phyloP scores from a whole-genome alignment of 2,113 vertebrate species.

The Aphyosemion australe region DNA sequence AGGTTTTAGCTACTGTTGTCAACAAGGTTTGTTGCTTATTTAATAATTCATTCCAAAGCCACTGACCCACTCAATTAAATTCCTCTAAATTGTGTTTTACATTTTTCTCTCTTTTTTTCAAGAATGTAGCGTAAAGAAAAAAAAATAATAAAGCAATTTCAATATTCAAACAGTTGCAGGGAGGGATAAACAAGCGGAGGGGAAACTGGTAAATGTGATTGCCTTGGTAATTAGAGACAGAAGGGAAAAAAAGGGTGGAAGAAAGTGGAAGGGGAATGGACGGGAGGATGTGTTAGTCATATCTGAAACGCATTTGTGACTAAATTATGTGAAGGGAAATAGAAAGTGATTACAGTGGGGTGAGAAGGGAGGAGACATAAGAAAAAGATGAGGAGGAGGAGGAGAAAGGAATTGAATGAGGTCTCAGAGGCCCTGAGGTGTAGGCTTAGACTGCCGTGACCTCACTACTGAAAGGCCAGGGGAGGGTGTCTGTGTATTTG shows the following conservation, averaged over 20 bases:
- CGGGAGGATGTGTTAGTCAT: constrained; percentile 69
- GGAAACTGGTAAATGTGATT: constrained; percentile 71
- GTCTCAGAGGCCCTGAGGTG: constrained; percentile 59
- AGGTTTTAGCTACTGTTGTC: constrained; percentile 54
- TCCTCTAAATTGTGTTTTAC: constrained; percentile 49
- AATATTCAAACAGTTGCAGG: constrained; percentile 68
- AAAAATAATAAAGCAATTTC: constrained; percentile 60
- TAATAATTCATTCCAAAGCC: constrained; percentile 71
- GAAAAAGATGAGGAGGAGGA: constrained; percentile 36
- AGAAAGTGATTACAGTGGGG: constrained; percentile 56
- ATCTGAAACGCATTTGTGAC: constrained; percentile 60
- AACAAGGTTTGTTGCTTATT: constrained; percentile 61
- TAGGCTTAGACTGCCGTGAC: constrained; percentile 56
- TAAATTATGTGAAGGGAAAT: constrained; percentile 71
- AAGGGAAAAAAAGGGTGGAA: constrained; percentile 39
- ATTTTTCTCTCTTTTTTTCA: constrained; percentile 36
- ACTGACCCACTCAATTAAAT: constrained; percentile 79
- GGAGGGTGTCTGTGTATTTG: constrained; percentile 20
- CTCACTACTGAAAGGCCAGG: constrained; percentile 48
- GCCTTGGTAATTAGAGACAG: constrained; percentile 75
- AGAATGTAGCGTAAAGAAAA: constrained; percentile 36
- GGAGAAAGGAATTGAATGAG: constrained; percentile 48
- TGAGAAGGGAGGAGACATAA: constrained; percentile 28
- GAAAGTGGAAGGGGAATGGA: constrained; percentile 54
- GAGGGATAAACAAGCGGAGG: constrained; percentile 63